Conservation (phyloP, 2,888 invertebrate genomes). For the Mesoligia furuncula region DNA sequence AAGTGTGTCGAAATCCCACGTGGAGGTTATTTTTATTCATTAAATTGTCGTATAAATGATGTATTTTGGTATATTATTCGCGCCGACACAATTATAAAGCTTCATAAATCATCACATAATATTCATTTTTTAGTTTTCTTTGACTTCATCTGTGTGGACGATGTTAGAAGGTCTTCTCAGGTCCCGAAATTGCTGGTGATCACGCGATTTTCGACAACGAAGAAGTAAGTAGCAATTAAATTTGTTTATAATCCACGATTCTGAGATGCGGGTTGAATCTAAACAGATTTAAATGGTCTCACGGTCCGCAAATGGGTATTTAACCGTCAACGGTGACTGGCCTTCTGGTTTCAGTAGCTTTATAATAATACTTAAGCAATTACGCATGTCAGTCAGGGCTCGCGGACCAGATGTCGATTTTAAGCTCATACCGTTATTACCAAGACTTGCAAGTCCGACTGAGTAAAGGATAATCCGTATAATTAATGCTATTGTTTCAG, state of each 20-base stretch:
- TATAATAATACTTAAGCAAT: slow-evolving; percentile 82
- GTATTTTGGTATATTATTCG: slow-evolving; percentile 68
- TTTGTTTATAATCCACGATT: slow-evolving; percentile 52
- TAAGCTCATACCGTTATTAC: slow-evolving; percentile 77
- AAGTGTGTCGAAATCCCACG: slow-evolving; percentile 72
- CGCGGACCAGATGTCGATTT: slow-evolving; percentile 83
- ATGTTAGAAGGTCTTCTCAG: slow-evolving; percentile 44
- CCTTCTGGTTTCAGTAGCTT: slow-evolving; percentile 85
- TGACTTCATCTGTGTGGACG: slow-evolving; percentile 23
- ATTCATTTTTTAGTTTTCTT: slow-evolving; percentile 55
- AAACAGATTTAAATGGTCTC: slow-evolving; percentile 73
- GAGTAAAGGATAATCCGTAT: slow-evolving; percentile 76
- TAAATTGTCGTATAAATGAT: slow-evolving; percentile 70
- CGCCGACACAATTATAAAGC: slow-evolving; percentile 60
- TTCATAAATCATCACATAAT: slow-evolving; percentile 61
- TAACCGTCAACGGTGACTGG: slow-evolving; percentile 71
- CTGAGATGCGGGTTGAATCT: slow-evolving; percentile 51
- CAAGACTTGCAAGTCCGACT: slow-evolving; percentile 70
- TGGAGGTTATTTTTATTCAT: slow-evolving; percentile 73
- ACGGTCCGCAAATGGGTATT: slow-evolving; percentile 71
- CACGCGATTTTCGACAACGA: slow-evolving; percentile 61
- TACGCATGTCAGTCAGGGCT: slow-evolving; percentile 72
- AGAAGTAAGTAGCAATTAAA: slow-evolving; percentile 58
- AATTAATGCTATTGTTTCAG: slow-evolving; percentile 77
- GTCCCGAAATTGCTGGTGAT: slow-evolving; percentile 42